Conservation (phyloP, 2,888 invertebrate genomes). For the Sturmia bella region DNA sequence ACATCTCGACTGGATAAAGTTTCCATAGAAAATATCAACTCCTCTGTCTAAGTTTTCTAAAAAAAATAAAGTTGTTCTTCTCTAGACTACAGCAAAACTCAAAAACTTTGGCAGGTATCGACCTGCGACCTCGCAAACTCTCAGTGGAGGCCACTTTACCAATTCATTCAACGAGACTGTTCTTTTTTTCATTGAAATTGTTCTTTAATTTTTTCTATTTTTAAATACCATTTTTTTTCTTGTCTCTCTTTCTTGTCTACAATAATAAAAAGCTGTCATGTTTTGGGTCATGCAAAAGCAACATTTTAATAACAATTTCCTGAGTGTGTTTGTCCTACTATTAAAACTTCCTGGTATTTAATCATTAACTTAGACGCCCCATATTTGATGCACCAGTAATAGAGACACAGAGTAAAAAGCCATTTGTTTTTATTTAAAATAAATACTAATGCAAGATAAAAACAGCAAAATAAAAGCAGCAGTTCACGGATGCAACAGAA, state of each 20-base stretch:
- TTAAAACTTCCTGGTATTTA: conserved; percentile 32
- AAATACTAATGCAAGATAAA: neutral
- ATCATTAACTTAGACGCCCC: conserved; percentile 17
- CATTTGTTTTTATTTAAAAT: conserved; percentile 20
- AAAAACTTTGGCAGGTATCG: too few relatives aligned
- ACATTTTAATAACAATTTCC: conserved; percentile 30
- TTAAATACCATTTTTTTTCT: neutral
- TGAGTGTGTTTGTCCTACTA: neutral
- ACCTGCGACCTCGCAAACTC: too few relatives aligned
- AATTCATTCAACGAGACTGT: too few relatives aligned
- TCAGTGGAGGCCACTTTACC: too few relatives aligned
- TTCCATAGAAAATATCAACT: too few relatives aligned
- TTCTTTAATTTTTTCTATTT: neutral
- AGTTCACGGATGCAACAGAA: neutral
- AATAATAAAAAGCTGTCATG: conserved; percentile 14
- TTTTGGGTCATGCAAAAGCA: neutral
- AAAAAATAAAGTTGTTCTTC: too few relatives aligned
- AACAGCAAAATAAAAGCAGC: neutral
- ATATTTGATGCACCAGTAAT: neutral
- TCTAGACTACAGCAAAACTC: too few relatives aligned
- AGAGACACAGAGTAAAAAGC: too few relatives aligned
- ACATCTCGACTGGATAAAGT: too few relatives aligned
- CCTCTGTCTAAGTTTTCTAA: too few relatives aligned
- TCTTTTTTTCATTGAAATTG: too few relatives aligned
- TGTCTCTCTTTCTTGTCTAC: too few relatives aligned